Evolutionary conservation across 2,113 vertebrate genomes (phyloP).

Genomic region (Plestiodon gilberti): DNA sequence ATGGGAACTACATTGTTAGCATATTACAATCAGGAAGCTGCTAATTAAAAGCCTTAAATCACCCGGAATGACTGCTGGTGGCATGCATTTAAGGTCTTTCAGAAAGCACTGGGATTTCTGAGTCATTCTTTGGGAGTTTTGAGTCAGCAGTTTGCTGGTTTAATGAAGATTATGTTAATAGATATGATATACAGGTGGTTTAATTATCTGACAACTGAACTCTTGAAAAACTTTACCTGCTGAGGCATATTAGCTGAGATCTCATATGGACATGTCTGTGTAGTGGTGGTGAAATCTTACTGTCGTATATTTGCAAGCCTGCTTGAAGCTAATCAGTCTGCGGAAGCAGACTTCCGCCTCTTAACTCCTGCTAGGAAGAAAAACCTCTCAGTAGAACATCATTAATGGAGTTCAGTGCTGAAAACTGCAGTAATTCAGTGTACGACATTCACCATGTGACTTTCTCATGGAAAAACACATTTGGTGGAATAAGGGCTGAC

Average conservation of each 20-base stretch:
- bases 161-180: accelerated
- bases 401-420: not conserved
- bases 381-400: not conserved
- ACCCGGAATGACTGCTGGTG: accelerated
- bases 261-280: accelerated
- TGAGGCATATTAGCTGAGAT: accelerated
- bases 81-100: not conserved
- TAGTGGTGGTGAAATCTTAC: not conserved
- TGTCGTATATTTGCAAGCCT: not conserved
- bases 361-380: accelerated
- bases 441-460: not conserved
- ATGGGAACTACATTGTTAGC: accelerated
- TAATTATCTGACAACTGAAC: accelerated
- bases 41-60: not conserved
- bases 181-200: accelerated
- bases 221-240: not conserved
- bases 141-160: not conserved
- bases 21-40: not conserved
- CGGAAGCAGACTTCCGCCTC: accelerated
- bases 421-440: not conserved
- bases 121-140: not conserved
- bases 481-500: not conserved
- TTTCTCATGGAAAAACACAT: not conserved
- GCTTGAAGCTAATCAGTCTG: accelerated
- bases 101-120: accelerated